These are phyloP conservation scores for Eremobia ochroleuca DNA, from an alignment of 2,888 invertebrate genomes.

Conservation along the genomic window DNA sequence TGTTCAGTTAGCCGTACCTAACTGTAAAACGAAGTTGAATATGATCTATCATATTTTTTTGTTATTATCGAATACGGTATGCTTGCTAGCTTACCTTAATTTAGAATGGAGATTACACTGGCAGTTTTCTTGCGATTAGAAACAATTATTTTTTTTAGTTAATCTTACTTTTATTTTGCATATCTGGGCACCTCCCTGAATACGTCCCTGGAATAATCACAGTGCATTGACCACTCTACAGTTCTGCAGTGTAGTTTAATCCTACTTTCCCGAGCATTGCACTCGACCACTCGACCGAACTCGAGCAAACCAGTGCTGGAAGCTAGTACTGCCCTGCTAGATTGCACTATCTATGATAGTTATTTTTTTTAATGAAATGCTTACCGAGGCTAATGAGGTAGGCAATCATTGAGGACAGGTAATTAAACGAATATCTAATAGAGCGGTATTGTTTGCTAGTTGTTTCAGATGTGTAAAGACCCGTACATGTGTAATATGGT, in stretches of 20 bases:
- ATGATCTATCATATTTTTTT: neutral
- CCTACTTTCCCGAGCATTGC: constrained; percentile 59
- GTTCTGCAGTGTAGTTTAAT: constrained; percentile 23
- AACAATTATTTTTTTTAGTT: neutral
- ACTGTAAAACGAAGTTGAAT: neutral
- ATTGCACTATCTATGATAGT: constrained; percentile 26
- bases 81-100: neutral
- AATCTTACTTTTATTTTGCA: neutral
- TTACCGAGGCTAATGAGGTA: constrained; percentile 23
- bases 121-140: neutral
- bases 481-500: neutral
- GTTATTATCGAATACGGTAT: neutral
- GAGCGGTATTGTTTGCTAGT: constrained; percentile 5
- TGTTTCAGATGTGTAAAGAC: constrained; percentile 7
- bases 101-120: neutral
- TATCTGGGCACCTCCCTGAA: neutral
- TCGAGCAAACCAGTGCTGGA: constrained; percentile 17
- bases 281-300: constrained; percentile 55
- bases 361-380: constrained; percentile 1
- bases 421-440: constrained; percentile 30
- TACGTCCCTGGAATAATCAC: constrained; percentile 42
- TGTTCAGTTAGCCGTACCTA: neutral
- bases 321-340: constrained; percentile 13
- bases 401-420: constrained; percentile 32
- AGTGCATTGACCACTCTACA: constrained; percentile 57